A percentile compares a stretch with the other conserved stretches of the same genome.
phyloP scores from a whole-genome alignment of 2,113 vertebrate genomes.

The Clarias batrachus region DNA sequence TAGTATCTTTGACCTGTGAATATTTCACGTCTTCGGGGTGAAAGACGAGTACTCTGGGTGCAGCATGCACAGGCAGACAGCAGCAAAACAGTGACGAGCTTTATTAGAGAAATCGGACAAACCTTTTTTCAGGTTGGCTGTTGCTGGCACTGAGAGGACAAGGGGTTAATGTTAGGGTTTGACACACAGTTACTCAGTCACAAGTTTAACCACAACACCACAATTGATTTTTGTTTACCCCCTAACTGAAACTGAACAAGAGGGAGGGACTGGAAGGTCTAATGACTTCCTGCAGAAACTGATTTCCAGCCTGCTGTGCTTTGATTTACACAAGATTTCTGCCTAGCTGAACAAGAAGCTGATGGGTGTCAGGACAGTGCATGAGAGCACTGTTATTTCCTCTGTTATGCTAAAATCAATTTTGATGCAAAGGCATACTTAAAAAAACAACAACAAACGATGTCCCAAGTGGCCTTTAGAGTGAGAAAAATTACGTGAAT shows the following conservation, averaged over 20 bases:
- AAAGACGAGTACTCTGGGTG: not conserved
- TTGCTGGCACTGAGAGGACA: conserved; percentile 59
- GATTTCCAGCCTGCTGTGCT: not conserved
- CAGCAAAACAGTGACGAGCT: not conserved
- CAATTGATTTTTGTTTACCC: not conserved
- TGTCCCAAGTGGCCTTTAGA: not conserved
- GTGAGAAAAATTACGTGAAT: not conserved
- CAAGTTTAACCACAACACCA: not conserved
- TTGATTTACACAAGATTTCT: conserved; percentile 33
- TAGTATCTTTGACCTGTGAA: not conserved
- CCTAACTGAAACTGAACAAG: not conserved
- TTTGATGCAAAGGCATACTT: conserved; percentile 28
- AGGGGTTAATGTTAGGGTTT: conserved; percentile 9
- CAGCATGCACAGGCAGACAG: conserved; percentile 18
- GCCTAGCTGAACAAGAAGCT: conserved; percentile 19
- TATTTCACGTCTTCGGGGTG: not conserved
- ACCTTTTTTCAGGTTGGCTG: conserved; percentile 63
- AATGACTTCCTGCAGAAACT: not conserved
- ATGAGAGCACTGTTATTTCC: conserved; percentile 54
- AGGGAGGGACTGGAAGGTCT: not conserved
- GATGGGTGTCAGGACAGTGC: conserved; percentile 62
- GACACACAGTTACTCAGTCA: conserved; percentile 5
- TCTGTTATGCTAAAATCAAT: conserved; percentile 48
- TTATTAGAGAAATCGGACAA: conserved; percentile 56
- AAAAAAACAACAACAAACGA: not conserved